phyloP scores from a whole-genome alignment of 1,140 invertebrate species.

The Popillia japonica region DNA sequence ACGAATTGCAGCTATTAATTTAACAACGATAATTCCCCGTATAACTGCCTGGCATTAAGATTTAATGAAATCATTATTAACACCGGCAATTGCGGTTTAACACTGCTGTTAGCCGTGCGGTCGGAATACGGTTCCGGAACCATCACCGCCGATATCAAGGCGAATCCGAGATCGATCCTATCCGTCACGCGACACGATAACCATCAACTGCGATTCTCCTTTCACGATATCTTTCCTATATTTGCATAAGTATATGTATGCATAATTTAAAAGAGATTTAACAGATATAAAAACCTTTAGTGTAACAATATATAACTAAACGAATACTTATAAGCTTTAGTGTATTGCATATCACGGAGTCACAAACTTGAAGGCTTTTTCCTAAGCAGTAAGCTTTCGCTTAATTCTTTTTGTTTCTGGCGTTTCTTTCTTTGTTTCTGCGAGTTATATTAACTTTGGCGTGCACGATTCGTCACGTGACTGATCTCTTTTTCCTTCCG shows the following conservation, averaged over 20 bases:
- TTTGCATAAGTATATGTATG: no score
- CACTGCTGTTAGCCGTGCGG: conserved; percentile 20
- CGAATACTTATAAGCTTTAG: no score
- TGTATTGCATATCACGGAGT: no score
- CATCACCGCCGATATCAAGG: conserved; percentile 12
- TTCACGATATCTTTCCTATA: no score
- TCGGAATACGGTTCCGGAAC: conserved; percentile 24
- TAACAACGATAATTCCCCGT: conserved; percentile 2
- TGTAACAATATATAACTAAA: no score
- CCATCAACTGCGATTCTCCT: no score
- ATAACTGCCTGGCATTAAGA: conserved; percentile 24
- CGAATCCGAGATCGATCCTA: conserved; percentile 16
- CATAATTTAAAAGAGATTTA: no score
- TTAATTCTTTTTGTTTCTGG: background rate
- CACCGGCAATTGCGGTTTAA: conserved; percentile 30
- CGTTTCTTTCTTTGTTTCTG: conserved; percentile 12
- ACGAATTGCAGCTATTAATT: background rate
- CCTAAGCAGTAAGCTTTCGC: background rate
- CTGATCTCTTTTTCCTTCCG: background rate
- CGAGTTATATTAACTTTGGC: conserved; percentile 6
- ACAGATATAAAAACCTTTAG: no score
- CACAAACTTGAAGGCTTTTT: no score
- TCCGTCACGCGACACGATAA: background rate
- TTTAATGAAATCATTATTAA: no score
- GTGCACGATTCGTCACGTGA: conserved; percentile 14